Evolutionary conservation across 2,888 invertebrate genomes (phyloP).

Genomic region (Tenodera sinensis): DNA sequence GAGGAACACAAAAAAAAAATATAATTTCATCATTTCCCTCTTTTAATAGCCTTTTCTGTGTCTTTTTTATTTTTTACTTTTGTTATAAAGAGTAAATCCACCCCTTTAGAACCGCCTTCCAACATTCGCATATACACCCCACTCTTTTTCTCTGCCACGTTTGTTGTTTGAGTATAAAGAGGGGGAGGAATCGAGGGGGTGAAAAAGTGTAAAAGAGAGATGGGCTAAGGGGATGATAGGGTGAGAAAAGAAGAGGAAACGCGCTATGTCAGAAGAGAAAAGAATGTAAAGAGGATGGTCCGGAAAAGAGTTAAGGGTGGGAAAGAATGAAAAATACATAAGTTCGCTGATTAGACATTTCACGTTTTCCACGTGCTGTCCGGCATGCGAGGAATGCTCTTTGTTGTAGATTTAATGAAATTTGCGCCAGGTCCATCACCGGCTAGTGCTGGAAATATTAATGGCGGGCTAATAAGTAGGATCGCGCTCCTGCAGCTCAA

Average conservation of each 20-base stretch:
- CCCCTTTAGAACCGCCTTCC: background rate
- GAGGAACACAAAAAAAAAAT: background rate
- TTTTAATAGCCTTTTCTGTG: constrained; percentile 5
- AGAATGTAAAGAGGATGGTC: background rate
- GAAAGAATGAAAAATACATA: background rate
- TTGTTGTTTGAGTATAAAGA: background rate
- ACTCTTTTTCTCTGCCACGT: background rate
- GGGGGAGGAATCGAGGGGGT: background rate
- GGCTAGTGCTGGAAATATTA: background rate
- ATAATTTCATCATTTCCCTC: constrained; percentile 11
- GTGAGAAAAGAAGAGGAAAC: background rate
- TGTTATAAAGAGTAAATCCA: background rate
- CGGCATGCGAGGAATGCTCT: background rate
- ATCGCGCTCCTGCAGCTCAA: background rate
- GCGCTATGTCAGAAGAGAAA: background rate
- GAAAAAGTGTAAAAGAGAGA: background rate
- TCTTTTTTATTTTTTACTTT: background rate
- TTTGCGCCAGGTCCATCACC: background rate
- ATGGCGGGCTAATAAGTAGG: background rate
- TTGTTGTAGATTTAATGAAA: background rate
- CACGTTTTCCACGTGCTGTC: background rate
- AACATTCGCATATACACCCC: background rate
- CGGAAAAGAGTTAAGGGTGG: background rate
- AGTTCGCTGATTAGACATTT: background rate
- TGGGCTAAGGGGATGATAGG: background rate